A percentile compares a stretch with the other conserved stretches of the same genome.
Evolutionary conservation across 2,797 vertebrate species (phyloP).

Genomic region (Scomberomorus guttatus): DNA sequence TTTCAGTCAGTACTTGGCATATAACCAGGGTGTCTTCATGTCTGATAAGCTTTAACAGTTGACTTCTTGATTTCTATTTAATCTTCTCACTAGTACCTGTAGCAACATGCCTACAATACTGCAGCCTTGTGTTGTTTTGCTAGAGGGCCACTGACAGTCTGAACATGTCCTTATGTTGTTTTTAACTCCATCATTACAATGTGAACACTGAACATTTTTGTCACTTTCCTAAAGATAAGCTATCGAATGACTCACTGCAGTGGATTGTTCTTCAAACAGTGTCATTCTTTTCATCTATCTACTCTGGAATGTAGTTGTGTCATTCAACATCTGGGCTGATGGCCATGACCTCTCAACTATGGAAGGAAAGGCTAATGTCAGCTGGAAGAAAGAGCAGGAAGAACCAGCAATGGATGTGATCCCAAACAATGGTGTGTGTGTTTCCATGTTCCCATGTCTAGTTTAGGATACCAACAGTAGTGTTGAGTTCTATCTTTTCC

Average conservation of each 20-base stretch:
- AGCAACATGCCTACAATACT: background rate
- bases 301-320: constrained; percentile 3
- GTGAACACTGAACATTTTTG: background rate
- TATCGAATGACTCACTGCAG: background rate
- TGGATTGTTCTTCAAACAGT: background rate
- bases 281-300: constrained; percentile 19
- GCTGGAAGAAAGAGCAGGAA: constrained; percentile 37
- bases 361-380: constrained; percentile 40
- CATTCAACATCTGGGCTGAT: constrained; percentile 22
- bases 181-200: background rate
- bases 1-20: too few relatives aligned
- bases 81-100: background rate
- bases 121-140: background rate
- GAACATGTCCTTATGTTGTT: background rate
- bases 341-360: constrained; percentile 12
- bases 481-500: constrained; percentile 15
- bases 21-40: too few relatives aligned
- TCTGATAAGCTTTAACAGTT: background rate
- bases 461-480: constrained; percentile 24
- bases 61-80: background rate
- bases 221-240: background rate
- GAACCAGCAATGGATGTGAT: constrained; percentile 19
- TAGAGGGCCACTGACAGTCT: background rate
- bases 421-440: constrained; percentile 54
- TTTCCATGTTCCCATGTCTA: constrained; percentile 15